Evolutionary conservation across 1,140 invertebrate species (phyloP).

Genomic region (Hermetia illucens): DNA sequence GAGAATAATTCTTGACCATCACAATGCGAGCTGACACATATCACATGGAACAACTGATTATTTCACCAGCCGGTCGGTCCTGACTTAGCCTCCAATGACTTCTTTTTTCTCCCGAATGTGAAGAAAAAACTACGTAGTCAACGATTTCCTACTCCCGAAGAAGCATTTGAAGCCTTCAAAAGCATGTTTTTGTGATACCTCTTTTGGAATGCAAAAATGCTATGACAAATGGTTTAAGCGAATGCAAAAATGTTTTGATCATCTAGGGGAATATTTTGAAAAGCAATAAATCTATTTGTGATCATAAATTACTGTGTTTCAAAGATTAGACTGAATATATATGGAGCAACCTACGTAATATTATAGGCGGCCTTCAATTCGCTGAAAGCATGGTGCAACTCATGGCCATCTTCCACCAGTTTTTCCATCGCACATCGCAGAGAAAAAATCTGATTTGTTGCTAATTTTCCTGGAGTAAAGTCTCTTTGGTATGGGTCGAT

Average conservation of each 20-base stretch:
- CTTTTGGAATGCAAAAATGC: slow-evolving; percentile 18
- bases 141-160: slow-evolving; percentile 15
- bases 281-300: not conserved
- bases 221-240: slow-evolving; percentile 14
- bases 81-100: slow-evolving; percentile 25
- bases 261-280: not conserved
- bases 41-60: slow-evolving; percentile 10
- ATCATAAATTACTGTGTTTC: not conserved
- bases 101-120: slow-evolving; percentile 24
- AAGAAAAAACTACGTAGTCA: slow-evolving; percentile 19
- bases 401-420: no score
- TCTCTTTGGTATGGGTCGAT: no score
- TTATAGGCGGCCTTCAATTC: no score
- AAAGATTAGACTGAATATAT: no score
- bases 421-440: no score
- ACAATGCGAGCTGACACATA: slow-evolving; percentile 15
- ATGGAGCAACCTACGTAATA: no score
- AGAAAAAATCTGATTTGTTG: no score
- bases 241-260: slow-evolving; percentile 13
- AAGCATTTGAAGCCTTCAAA: slow-evolving; percentile 18
- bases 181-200: slow-evolving; percentile 19
- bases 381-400: no score
- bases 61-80: slow-evolving; percentile 17
- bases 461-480: no score
- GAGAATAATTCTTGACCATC: slow-evolving; percentile 16